A percentile compares a stretch with the other conserved stretches of the same genome.
These are phyloP conservation scores for Ramphastos sulfuratus DNA, from an alignment of 2,113 vertebrate genomes.

Conservation along the genomic window DNA sequence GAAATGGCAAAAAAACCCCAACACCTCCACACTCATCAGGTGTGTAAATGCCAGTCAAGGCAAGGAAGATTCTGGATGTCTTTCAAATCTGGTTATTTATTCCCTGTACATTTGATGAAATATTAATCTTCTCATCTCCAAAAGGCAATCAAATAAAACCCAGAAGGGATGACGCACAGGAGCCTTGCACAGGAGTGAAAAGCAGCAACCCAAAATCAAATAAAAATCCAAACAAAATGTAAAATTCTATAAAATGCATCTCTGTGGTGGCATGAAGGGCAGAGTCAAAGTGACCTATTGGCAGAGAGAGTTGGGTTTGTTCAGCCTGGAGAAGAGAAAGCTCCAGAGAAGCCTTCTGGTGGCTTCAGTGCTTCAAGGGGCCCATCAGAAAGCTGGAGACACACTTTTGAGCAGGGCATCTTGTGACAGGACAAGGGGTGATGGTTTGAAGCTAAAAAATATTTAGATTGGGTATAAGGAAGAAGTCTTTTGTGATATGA, in stretches of 20 bases:
- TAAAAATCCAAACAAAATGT: neutral
- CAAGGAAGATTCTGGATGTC: neutral
- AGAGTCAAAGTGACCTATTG: neutral
- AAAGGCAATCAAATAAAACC: slow-evolving; percentile 58
- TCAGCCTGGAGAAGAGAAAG: too few relatives aligned
- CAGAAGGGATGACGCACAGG: neutral
- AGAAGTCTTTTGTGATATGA: too few relatives aligned
- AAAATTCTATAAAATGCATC: neutral
- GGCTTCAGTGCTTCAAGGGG: too few relatives aligned
- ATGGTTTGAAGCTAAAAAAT: too few relatives aligned
- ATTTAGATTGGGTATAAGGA: too few relatives aligned
- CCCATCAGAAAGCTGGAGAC: too few relatives aligned
- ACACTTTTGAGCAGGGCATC: too few relatives aligned
- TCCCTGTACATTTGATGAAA: slow-evolving; percentile 21
- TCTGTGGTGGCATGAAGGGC: neutral
- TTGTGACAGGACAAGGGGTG: too few relatives aligned
- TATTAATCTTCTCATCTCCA: slow-evolving; percentile 47
- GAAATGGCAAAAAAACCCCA: neutral
- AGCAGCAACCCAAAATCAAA: neutral
- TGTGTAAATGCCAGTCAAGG: neutral
- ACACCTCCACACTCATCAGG: neutral
- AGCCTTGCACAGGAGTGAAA: neutral
- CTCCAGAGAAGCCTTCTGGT: too few relatives aligned
- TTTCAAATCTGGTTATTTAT: slow-evolving; percentile 47
- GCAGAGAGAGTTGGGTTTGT: too few relatives aligned